Base-by-base conservation (phyloP, 2,113 vertebrate genomes). In the Actenoides hombroni region DNA sequence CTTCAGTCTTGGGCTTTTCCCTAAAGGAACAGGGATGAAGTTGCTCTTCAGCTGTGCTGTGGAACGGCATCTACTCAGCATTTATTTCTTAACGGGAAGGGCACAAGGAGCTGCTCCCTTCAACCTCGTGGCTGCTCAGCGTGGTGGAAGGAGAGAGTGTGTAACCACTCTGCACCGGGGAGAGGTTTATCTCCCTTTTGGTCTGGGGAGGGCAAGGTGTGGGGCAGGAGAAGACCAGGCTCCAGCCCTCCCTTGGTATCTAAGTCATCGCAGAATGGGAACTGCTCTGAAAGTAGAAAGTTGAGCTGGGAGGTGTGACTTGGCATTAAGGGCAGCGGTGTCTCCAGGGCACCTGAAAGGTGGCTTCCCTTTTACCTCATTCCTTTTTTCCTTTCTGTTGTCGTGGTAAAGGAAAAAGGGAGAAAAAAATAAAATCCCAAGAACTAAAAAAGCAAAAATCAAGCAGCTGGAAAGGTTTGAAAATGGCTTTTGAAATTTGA, bases 81-180 rank as follows among this genome's bases (percentile, higher is more conserved):
- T 19, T 83, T 4, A 11, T 57, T 67, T 21, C 67, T 25, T 3
- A 0, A 19, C 13, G 25, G 39, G 40, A 20, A 48, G 23, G 44
- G 13, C 29, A 7, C 14, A 8, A 63, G 64, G 29, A 81, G n/a
- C 78, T 84, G 51, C 64, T 82, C 18, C 65, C 61, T 70, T 31
- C 82, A 31, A 8, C 40, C 57, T 51, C 10, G 3, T 5, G 2
- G 69, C 61, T 40, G 31, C 18, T 13, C 3, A 4, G 2, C 0
- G 2, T 1, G 54, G 23, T n/a, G 73, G 74, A 39, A 67, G 46
- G 60, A 44, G 84, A 12, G 29, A 81, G 78, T 63, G 69, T 5
- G 3, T 70, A 69, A 60, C 17, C 1, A 1, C 60, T 71, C 60
- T 69, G 73, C 18, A 85, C 78, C 11, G 40, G 65, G 60, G 80